Conservation (phyloP, 1,140 invertebrate species). For the Drosophila parvula region DNA sequence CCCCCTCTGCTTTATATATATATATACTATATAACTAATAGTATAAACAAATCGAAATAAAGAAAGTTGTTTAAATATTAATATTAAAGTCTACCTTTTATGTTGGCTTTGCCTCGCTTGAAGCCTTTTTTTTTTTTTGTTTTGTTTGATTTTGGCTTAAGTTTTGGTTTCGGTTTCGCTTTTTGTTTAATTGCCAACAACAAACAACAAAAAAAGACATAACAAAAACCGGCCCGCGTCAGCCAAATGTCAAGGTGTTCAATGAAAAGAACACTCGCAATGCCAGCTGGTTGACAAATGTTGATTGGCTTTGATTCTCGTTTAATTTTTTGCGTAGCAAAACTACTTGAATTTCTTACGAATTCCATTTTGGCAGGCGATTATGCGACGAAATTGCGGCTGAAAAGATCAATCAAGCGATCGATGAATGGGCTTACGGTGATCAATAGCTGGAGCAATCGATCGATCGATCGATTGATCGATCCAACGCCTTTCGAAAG, state of each 20-base stretch:
- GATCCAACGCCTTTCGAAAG: conserved; percentile 25
- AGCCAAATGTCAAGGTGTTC: conserved; percentile 68
- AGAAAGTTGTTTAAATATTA: neutral
- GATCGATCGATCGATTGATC: conserved; percentile 5
- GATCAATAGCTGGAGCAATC: neutral
- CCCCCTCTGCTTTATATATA: neutral
- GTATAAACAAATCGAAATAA: neutral
- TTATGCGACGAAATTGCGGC: conserved; percentile 20
- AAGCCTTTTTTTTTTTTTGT: conserved; percentile 6
- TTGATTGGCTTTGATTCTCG: conserved; percentile 24
- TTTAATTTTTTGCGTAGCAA: conserved; percentile 1
- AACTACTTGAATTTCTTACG: conserved; percentile 12
- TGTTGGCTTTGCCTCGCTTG: conserved; percentile 13
- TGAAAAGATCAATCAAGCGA: conserved; percentile 26
- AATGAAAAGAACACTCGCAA: conserved; percentile 45
- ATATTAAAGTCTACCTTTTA: conserved; percentile 1
- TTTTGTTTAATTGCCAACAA: conserved; percentile 66
- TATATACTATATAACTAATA: neutral
- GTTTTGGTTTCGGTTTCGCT: conserved; percentile 26
- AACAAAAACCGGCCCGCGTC: conserved; percentile 34
- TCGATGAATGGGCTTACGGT: neutral
- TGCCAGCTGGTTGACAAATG: conserved; percentile 54
- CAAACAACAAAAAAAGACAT: conserved; percentile 40
- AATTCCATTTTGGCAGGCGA: neutral
- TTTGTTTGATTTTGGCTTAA: conserved; percentile 5